A percentile compares a stretch with the other conserved stretches of the same genome.
Conservation (phyloP, 2,888 invertebrate species). For the Ectobius pallidus region DNA sequence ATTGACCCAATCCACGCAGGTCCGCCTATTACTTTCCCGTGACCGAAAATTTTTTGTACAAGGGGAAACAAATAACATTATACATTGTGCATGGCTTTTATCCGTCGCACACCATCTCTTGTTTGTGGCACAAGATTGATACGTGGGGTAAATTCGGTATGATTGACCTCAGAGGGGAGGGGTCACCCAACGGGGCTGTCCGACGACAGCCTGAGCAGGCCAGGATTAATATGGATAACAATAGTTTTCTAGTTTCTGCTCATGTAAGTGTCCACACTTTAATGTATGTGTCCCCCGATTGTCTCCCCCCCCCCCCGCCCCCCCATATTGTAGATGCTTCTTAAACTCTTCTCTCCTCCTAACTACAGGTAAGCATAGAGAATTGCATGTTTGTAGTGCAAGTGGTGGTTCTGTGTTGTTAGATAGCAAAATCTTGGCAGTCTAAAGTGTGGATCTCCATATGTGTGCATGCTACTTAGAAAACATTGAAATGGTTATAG, state of each 20-base stretch:
- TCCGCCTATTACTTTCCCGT: slow-evolving; percentile 12
- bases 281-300: slow-evolving; percentile 24
- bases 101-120: slow-evolving; percentile 38
- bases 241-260: slow-evolving; percentile 28
- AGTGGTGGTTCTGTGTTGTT: background rate
- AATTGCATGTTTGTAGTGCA: background rate
- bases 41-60: slow-evolving; percentile 14
- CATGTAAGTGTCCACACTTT: slow-evolving; percentile 42
- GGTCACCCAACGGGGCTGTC: slow-evolving; percentile 40
- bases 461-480: background rate
- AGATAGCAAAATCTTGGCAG: no score
- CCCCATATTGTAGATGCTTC: background rate
- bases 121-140: slow-evolving; percentile 11
- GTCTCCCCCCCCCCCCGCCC: slow-evolving; percentile 17
- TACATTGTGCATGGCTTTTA: slow-evolving; percentile 42
- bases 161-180: slow-evolving; percentile 36
- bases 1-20: slow-evolving; percentile 23
- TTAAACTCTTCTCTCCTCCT: background rate
- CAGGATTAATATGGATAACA: slow-evolving; percentile 15
- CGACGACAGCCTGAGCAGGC: slow-evolving; percentile 31
- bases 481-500: background rate
- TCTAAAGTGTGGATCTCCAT: no score
- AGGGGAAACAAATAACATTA: slow-evolving; percentile 24
- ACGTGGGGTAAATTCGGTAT: slow-evolving; percentile 10
- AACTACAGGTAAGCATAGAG: slow-evolving; percentile 12